phyloP scores from a whole-genome alignment of 2,113 vertebrate species.

The Petromus typicus region DNA sequence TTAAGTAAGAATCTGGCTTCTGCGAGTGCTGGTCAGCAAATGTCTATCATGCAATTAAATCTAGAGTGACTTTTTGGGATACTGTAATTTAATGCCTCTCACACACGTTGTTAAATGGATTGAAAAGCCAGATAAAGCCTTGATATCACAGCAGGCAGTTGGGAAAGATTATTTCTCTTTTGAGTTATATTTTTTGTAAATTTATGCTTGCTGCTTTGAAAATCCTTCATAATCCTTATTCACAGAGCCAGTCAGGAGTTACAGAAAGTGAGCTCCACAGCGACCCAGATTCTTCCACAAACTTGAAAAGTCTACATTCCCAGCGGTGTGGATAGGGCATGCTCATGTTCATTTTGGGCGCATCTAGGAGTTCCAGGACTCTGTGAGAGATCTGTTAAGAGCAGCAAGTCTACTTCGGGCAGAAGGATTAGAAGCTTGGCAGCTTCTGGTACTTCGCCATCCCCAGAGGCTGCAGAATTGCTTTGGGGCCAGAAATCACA shows the following conservation, averaged over 20 bases:
- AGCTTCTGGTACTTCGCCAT: neutral
- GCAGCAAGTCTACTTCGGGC: neutral
- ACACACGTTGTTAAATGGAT: neutral
- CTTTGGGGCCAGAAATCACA: conserved; percentile 33
- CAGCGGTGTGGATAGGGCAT: neutral
- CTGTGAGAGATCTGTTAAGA: neutral
- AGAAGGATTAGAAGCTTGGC: neutral
- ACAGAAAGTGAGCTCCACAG: neutral
- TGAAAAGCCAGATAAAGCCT: neutral
- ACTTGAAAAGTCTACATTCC: neutral
- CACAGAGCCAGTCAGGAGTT: neutral
- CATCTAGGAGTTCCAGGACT: neutral
- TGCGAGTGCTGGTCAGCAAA: neutral
- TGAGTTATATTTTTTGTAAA: neutral
- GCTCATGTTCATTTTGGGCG: neutral
- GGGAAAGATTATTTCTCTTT: neutral
- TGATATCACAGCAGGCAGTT: neutral
- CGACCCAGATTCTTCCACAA: neutral
- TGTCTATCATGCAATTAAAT: neutral
- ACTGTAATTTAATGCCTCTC: neutral
- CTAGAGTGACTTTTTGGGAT: neutral
- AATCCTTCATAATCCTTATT: neutral
- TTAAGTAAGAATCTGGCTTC: conserved; percentile 19
- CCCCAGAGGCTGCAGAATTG: neutral
- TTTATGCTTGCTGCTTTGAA: neutral